These are phyloP conservation scores for Augochlora pura DNA, from an alignment of 1,140 invertebrate species.

Conservation along the genomic window DNA sequence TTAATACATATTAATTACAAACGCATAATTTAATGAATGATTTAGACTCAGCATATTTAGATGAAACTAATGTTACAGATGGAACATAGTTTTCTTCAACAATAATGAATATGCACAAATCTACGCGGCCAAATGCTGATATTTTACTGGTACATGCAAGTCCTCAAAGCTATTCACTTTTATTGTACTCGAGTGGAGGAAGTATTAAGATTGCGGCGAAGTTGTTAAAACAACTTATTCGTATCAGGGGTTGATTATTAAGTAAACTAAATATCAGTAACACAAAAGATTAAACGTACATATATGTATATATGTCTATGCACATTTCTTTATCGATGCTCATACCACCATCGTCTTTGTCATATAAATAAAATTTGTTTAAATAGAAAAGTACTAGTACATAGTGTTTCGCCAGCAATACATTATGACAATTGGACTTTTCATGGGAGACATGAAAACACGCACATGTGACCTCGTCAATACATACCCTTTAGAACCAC, in stretches of 20 bases:
- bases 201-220: slow-evolving; percentile 34
- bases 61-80: no score
- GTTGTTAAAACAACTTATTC: slow-evolving; percentile 33
- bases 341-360: background rate
- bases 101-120: slow-evolving; percentile 42
- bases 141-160: slow-evolving; percentile 6
- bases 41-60: no score
- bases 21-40: no score
- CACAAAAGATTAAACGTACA: slow-evolving; percentile 24
- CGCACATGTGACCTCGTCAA: slow-evolving; percentile 15
- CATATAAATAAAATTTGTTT: slow-evolving; percentile 44
- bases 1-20: background rate
- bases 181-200: slow-evolving; percentile 26
- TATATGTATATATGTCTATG: slow-evolving; percentile 17
- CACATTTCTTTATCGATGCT: background rate
- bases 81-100: no score
- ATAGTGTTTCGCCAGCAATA: slow-evolving; percentile 30
- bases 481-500: slow-evolving; percentile 15
- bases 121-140: slow-evolving; percentile 8
- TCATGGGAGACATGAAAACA: slow-evolving; percentile 21
- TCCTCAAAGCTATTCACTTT: slow-evolving; percentile 3
- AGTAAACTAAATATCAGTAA: slow-evolving; percentile 35
- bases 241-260: slow-evolving; percentile 26
- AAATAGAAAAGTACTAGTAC: slow-evolving; percentile 36
- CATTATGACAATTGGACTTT: slow-evolving; percentile 32